Evolutionary conservation across 2,888 invertebrate species (phyloP).

Genomic region (Lysandra bellargus): DNA sequence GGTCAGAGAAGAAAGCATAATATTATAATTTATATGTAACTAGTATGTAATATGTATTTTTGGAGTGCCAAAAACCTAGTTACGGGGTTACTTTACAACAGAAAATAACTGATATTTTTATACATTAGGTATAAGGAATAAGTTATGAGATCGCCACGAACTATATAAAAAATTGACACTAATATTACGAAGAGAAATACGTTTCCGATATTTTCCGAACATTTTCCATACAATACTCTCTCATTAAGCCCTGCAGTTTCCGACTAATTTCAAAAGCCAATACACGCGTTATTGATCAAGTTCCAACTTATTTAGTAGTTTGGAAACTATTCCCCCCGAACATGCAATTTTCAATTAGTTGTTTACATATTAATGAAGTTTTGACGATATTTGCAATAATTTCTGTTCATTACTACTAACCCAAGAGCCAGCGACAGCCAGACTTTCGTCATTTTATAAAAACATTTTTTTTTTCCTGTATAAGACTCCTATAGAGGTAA

Average conservation of each 20-base stretch:
- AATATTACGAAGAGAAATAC: background rate
- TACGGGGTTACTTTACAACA: no score
- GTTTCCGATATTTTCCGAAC: background rate
- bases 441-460: no score
- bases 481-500: no score
- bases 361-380: background rate
- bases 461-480: no score
- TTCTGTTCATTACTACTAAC: background rate
- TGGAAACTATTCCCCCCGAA: background rate
- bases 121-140: no score
- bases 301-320: background rate
- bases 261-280: background rate
- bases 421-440: background rate
- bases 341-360: constrained; percentile 2
- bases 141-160: background rate
- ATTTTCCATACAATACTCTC: background rate
- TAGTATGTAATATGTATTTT: no score
- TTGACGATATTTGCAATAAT: background rate
- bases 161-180: background rate
- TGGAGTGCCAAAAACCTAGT: no score
- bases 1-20: no score
- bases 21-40: no score
- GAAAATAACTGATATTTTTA: no score
- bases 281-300: background rate
- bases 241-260: background rate